Base-by-base conservation (phyloP, 2,113 vertebrate genomes). In the Mastomys coucha region DNA sequence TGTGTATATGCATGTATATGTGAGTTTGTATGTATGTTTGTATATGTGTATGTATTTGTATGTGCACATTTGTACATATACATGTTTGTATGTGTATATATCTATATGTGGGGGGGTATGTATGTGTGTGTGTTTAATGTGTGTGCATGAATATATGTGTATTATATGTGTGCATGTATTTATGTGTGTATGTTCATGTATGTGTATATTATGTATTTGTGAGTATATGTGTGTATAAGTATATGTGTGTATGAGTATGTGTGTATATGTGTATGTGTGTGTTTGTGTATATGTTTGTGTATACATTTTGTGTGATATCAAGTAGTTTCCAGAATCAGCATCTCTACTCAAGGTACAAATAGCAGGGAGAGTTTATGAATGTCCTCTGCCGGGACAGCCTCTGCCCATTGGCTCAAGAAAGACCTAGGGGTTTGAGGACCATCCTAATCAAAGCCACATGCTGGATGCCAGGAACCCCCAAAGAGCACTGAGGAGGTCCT, bases 251-350 rank as follows among this genome's bases (percentile, higher is more conserved):
- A 7, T 17, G 0, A 28, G 6, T 36, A 36, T 22, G 0, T 67
- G 2, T n/a, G 0, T 45, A 1, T 3, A 0, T 56, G 36, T 3
- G 1, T 60, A 13, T 26, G 1, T 60, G 5, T 81, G 5, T 82
- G 19, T 14, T 56, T 22, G 8, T 56, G 0, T 56, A 7, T 69
- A 0, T 22, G 4, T 67, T 16, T 69, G 42, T 20, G 0, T 63
- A 8, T 39, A 4, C 28, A 4, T 2, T 0, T n/a, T 8, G 0
- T 3, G 13, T 20, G 2, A 33, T 31, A n/a, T 80, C 24, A 33
- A 91, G 20, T 39, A 12, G 56, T 56, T 95, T 85, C 56, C 67
- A 73, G 53, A 81, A 73, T 63, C 36, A 82, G n/a, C 51, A 20
- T 77, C 26, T 91, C 75, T 80, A 10, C 22, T 91, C 24, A 2